phyloP scores from a whole-genome alignment of 2,888 invertebrate genomes.

The Steinernema scapterisci region DNA sequence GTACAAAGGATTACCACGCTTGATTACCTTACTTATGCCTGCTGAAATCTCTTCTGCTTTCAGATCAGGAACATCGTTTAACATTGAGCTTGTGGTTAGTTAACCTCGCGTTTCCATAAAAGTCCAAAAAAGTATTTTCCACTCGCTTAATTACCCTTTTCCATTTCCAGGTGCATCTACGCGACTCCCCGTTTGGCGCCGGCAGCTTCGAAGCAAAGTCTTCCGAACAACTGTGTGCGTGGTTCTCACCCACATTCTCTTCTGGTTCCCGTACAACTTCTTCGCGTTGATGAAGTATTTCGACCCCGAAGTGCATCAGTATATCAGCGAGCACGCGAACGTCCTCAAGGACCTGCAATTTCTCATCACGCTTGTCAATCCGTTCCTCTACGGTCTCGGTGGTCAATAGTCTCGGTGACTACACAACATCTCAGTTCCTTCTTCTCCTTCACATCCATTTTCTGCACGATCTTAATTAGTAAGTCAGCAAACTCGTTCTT shows the following conservation, averaged over 20 bases:
- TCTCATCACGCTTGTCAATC: constrained; percentile 64
- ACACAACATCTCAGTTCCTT: background rate
- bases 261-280: constrained; percentile 66
- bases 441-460: background rate
- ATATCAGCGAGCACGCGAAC: constrained; percentile 52
- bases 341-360: constrained; percentile 66
- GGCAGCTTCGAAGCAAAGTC: constrained; percentile 54
- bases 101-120: too few species aligned
- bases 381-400: constrained; percentile 63
- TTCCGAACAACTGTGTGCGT: constrained; percentile 65
- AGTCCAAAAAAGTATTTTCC: too few species aligned
- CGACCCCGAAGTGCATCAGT: constrained; percentile 48
- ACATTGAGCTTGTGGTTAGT: too few species aligned
- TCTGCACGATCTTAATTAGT: too few species aligned
- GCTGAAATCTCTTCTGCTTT: too few species aligned
- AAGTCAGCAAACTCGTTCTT: too few species aligned
- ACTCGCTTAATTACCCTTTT: background rate
- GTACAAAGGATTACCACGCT: too few species aligned
- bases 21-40: too few species aligned
- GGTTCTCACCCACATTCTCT: constrained; percentile 61
- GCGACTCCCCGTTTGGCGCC: constrained; percentile 50
- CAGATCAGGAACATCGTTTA: too few species aligned
- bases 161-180: background rate
- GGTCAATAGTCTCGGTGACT: constrained; percentile 10
- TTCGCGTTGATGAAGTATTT: constrained; percentile 59